Evolutionary conservation across 2,113 vertebrate genomes (phyloP).

Genomic region (Malurus melanocephalus): DNA sequence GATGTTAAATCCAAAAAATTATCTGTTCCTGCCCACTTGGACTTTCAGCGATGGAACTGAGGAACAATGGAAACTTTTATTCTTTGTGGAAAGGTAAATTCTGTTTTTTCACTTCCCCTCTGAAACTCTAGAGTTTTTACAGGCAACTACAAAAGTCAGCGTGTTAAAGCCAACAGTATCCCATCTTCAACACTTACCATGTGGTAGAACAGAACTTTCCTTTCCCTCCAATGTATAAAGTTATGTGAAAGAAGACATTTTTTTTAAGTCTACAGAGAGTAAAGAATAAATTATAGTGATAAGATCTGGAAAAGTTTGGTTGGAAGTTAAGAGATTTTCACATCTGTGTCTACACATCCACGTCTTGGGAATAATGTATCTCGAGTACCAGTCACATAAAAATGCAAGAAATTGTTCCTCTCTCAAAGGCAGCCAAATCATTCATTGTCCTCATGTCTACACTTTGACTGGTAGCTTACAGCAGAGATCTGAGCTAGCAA

Average conservation of each 20-base stretch:
- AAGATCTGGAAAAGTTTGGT: constrained; percentile 83
- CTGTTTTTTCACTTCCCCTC: constrained; percentile 68
- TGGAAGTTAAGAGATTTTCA: constrained; percentile 81
- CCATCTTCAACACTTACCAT: constrained; percentile 52
- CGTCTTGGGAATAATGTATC: constrained; percentile 78
- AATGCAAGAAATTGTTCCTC: constrained; percentile 65
- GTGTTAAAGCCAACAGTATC: constrained; percentile 52
- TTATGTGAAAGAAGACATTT: constrained; percentile 75
- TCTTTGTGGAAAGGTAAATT: constrained; percentile 63
- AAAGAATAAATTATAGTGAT: constrained; percentile 83
- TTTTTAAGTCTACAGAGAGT: constrained; percentile 71
- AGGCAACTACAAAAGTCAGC: constrained; percentile 63
- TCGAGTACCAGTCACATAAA: constrained; percentile 72
- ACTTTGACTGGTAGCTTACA: constrained; percentile 38
- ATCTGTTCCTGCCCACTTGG: constrained; percentile 19
- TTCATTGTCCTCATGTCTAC: constrained; percentile 39
- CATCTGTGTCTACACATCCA: constrained; percentile 88
- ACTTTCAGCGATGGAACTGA: background rate
- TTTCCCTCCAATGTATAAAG: constrained; percentile 68
- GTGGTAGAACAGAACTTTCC: constrained; percentile 49
- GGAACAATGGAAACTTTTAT: constrained; percentile 61
- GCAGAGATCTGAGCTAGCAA: background rate
- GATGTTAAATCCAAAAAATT: constrained; percentile 29
- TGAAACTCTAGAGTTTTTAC: constrained; percentile 70
- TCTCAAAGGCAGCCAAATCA: constrained; percentile 57